Evolutionary conservation across 2,888 invertebrate genomes (phyloP), one percentile per base, ranked within the genome.

Genomic region (Meteorus colon): DNA sequence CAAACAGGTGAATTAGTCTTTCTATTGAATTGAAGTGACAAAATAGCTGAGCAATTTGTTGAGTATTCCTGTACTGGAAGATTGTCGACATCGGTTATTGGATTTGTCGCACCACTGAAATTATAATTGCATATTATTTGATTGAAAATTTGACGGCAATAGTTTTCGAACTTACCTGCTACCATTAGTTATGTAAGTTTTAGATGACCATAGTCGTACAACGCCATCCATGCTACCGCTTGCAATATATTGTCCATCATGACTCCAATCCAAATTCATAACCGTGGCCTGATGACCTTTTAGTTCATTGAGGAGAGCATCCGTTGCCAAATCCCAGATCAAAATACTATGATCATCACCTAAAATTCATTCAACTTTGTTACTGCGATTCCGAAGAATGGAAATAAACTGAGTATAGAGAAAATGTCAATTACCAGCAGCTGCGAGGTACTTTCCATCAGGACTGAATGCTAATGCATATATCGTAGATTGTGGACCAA

Each of bases 401-500:
- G 51, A 51, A 31, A 14, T 24, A 29, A 51, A 41, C 0, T 16
- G 31, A 45, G 27, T 41, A 19, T 0, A 55, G 45, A 51, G 65
- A 34, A 24, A 37, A 76, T 14, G 55, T 75, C 41, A 65, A 80
- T 87, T 89, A 95, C 96, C 97, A 51, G 95, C 96, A 81, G 95
- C 95, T 14, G 97, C 97, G 73, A 98, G 90, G 88, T 94, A 93
- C 85, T 94, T 93, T 63, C 98, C 98, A 85, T 94, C 93, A 0
- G 96, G 95, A 87, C 96, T 95, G 90, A 97, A 98, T 31, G 95
- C 94, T 75, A 98, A 90, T 74, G 94, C 91, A 77, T 94, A 93
- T 31, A 98, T 92, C 1, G 93, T 92, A 37, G 94, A 95, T 81
- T 94, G 93, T 83, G 96, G 95, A 12, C 95, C 96, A 63, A 93